Evolutionary conservation across 2,113 vertebrate species (phyloP), one percentile per base, ranked within the genome.

Genomic region (Cryptomyrus ogoouensis): DNA sequence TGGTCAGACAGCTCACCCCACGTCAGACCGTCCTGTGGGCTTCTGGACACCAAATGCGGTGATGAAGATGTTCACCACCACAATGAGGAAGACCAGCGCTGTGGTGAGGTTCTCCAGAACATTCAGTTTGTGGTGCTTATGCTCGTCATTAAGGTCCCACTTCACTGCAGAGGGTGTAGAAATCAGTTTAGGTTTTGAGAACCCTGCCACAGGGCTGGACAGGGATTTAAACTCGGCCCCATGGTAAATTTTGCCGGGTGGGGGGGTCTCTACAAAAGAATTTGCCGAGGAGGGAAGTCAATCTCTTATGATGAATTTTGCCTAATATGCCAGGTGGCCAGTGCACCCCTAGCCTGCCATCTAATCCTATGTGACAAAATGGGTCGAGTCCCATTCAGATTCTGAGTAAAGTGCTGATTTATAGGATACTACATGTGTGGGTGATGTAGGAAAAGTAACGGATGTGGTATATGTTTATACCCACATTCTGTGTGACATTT

Each of bases 51-150:
- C 98, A 0, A 99, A 96, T 0, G 97, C 97, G 0, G 97, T 98
- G 92, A 99, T 98, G 93, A 98, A 97, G 93, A 99, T 95, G 94
- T 98, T 99, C 92, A 98, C 95, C 50, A 98, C 96, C 1, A 98
- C 97, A 0, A 97, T 98, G 93, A 98, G 94, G 94, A 99, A 98
- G 27, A 99, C 96, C 0, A 98, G 95, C 89, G 97, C 95, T 0
- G 98, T 98, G 5, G 97, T 94, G 35, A 95, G 49, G 89, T 98
- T 98, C 94, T 98, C 98, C 93, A 98, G 96, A 84, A 91, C 93
- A 93, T 98, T 95, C 94, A 98, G 93, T 85, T 94, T 98, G 77
- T 90, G 90, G 0, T 98, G 98, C 92, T 97, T 98, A 89, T 92
- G 95, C 0, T 93, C 91, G 66, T 98, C 97, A 88, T 98, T 98